Evolutionary conservation across 2,888 invertebrate species (phyloP), one percentile per base, ranked within the genome.

Genomic region (Molanna angustata): DNA sequence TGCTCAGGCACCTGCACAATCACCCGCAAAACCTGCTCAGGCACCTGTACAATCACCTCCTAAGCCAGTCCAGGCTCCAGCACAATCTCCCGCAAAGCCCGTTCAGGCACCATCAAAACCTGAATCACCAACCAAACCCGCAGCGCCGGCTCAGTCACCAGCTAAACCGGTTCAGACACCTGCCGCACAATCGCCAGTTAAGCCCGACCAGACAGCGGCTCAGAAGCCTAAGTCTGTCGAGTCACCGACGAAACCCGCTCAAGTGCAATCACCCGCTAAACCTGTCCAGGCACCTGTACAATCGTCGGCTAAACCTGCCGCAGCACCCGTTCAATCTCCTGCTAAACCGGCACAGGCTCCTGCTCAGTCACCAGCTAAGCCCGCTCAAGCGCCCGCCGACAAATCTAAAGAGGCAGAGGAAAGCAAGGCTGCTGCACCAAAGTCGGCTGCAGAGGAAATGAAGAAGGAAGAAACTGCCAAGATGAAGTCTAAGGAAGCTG

Each of bases 131-230:
- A 39, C 31, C 2, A 43, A 44, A 17, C 44, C 44, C 2, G 14
- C 50, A 2, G 31, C n/a, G n/a, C n/a, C n/a, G n/a, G n/a, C n/a
- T 4, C 35, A 54, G 41, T 22, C 56, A 39, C 49, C 59, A 49
- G 22, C 52, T 46, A 32, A 55, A 35, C 52, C 57, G 4, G 49
- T 52, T 41, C 32, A 41, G 13, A 1, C 48, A 20, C 39, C 27
- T 14, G n/a, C 40, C 22, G 20, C 18, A 4, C 47, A 35, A 20
- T 22, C 39, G 13, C 37, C 47, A 2, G 14, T 16, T 13, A 40
- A 40, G 4, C 37, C 45, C 6, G 45, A 14, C 9, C 45, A 37
- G 14, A 4, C 22, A 6, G 13, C 37, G n/a, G n/a, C n/a, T n/a
- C n/a, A 19, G 4, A 40, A 35, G 14, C 27, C 27, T 6, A 9